phyloP scores from a whole-genome alignment of 64 coral and sea anemone species.

The Dendrophyllia cribrosa region DNA sequence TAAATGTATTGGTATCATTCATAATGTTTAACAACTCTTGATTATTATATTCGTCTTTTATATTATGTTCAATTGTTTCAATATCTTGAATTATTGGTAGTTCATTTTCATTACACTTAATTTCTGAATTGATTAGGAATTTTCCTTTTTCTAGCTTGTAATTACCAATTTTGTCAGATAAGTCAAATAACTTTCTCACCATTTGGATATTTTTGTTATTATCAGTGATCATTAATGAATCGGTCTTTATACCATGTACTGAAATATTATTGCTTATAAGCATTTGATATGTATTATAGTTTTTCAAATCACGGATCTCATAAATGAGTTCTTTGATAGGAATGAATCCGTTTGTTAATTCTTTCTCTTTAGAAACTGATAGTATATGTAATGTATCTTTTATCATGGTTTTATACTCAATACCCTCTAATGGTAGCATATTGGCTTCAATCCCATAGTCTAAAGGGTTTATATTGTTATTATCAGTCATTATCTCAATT shows the following conservation, averaged over 20 bases:
- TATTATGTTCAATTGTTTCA: no score
- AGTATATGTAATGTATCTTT: conserved; percentile 29
- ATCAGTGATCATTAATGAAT: neutral
- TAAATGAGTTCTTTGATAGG: conserved; percentile 53
- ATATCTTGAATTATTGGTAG: no score
- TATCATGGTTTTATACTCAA: neutral
- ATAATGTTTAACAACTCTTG: no score
- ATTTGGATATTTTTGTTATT: neutral
- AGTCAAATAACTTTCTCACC: conserved; percentile 16
- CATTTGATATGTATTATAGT: conserved; percentile 2
- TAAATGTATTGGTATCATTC: conserved; percentile 1
- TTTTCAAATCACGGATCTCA: conserved; percentile 20
- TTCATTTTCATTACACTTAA: no score
- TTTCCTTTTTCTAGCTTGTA: no score
- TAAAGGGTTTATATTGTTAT: neutral
- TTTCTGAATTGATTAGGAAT: no score
- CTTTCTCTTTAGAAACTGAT: conserved; percentile 35
- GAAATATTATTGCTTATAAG: neutral
- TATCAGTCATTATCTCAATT: no score
- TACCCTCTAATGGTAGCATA: neutral
- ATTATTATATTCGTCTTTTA: no score
- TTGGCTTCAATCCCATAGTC: conserved; percentile 11
- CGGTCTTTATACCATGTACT: conserved; percentile 5
- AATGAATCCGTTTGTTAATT: neutral
- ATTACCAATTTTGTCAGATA: conserved; percentile 20